Evolutionary conservation across 2,888 invertebrate genomes (phyloP), one percentile per base, ranked within the genome.

Genomic region (Selenia dentaria): DNA sequence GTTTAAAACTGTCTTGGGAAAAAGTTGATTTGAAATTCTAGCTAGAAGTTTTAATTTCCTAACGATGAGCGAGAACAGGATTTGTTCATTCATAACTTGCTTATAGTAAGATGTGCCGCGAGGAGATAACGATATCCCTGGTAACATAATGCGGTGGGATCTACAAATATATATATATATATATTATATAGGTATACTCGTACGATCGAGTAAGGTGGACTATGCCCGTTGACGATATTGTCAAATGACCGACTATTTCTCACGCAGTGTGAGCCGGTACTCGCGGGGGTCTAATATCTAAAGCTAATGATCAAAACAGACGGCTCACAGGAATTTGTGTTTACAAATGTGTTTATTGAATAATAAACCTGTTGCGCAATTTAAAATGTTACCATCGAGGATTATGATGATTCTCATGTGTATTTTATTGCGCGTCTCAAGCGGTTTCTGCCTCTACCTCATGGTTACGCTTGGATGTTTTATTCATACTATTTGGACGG

Each of bases 221-320:
- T 73, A 74, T 59, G 69, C 70, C 66, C 62, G 64, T 73, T 67
- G 71, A 72, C 67, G 75, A 80, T 83, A 77, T 78, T 80, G 78
- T 81, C 79, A 82, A 83, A 84, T 83, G 74, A 70, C 64, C 64
- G 66, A 66, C 79, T 70, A 84, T 84, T 79, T 84, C 77, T 84
- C 83, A 83, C 83, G 62, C 82, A 79, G 83, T 82, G 60, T 81
- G 83, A 77, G 74, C 44, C 70, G 64, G 62, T 77, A 74, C 78
- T 79, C 71, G 72, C 68, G 71, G 78, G 74, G 76, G 72, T 79
- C 77, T 82, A 81, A 79, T 80, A 80, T 79, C 77, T 72, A 67
- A 69, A 68, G 74, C 73, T 79, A 79, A 82, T 82, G 76, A 83
- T 80, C 80, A 73, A 79, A 79, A 76, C 74, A 80, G 72, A 78